These are phyloP conservation scores for Globicephala melas DNA, from an alignment of 2,113 vertebrate species.

Conservation along the genomic window DNA sequence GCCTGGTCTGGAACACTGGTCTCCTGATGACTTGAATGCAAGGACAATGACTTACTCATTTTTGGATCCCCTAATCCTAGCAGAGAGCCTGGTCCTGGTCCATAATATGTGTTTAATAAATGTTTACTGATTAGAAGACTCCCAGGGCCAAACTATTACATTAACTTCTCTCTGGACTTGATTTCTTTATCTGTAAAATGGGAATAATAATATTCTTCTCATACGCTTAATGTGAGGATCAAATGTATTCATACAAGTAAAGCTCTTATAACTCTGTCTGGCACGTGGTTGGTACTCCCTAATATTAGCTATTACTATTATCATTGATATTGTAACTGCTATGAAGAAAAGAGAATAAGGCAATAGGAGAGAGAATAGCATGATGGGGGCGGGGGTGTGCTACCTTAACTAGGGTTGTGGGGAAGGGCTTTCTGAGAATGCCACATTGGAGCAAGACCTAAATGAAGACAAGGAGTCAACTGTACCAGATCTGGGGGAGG, in stretches of 20 bases:
- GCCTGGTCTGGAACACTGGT: neutral
- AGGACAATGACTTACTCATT: neutral
- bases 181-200: neutral
- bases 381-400: fast-evolving
- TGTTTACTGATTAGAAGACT: neutral
- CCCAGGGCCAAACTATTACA: neutral
- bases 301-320: neutral
- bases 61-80: neutral
- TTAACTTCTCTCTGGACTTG: neutral
- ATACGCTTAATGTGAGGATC: neutral
- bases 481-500: neutral
- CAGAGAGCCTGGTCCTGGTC: neutral
- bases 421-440: neutral
- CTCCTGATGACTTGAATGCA: neutral
- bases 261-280: neutral
- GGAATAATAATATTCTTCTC: neutral
- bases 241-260: neutral
- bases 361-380: neutral
- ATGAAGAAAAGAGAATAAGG: neutral
- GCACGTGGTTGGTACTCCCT: neutral
- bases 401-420: neutral
- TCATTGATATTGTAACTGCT: neutral
- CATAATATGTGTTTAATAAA: neutral
- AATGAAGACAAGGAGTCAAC: neutral
- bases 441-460: neutral